phyloP scores from a whole-genome alignment of 2,797 vertebrate genomes.

The Gadopsis bispinosus region DNA sequence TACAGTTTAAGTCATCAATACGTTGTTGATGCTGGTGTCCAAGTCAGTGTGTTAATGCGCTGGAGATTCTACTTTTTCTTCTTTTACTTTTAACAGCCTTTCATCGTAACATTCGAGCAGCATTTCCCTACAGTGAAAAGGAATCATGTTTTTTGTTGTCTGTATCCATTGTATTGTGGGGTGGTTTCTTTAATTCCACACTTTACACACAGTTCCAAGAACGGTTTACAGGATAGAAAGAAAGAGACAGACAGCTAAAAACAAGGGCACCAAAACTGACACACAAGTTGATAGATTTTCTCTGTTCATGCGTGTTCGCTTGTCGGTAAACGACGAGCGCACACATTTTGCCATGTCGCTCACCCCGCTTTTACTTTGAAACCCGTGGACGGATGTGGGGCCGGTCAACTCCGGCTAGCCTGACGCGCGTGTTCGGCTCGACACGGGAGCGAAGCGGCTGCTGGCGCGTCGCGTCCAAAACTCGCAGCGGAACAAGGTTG shows the following conservation, averaged over 20 bases:
- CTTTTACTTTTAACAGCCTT: neutral
- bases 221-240: too few relatives aligned
- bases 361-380: conserved; percentile 64
- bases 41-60: neutral
- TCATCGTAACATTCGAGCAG: neutral
- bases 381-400: neutral
- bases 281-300: too few relatives aligned
- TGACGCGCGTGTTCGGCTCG: neutral
- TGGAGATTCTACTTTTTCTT: neutral
- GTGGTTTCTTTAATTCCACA: too few relatives aligned
- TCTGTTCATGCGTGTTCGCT: too few relatives aligned
- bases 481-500: conserved; percentile 32
- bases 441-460: too few relatives aligned
- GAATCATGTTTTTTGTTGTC: neutral
- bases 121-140: neutral
- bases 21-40: neutral
- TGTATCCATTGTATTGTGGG: neutral
- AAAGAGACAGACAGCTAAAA: too few relatives aligned
- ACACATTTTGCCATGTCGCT: too few relatives aligned
- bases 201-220: too few relatives aligned
- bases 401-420: accelerated
- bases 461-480: too few relatives aligned
- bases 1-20: neutral
- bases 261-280: too few relatives aligned
- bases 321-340: too few relatives aligned